These are phyloP conservation scores for Hesperophylax magnus DNA, from an alignment of 1,140 invertebrate species.

Conservation along the genomic window DNA sequence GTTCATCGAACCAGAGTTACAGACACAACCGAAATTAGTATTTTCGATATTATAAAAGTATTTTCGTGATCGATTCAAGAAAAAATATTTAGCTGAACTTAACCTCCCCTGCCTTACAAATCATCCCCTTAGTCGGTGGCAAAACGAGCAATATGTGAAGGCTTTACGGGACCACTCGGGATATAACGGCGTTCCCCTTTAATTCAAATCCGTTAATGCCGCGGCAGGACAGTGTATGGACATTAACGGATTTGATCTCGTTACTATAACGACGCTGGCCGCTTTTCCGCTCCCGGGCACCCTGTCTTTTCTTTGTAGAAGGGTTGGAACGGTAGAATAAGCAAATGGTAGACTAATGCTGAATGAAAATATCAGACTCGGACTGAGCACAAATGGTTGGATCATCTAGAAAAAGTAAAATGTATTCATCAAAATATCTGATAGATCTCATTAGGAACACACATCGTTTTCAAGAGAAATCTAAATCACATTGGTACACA, in stretches of 20 bases:
- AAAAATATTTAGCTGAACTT: neutral
- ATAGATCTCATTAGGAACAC: no score
- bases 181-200: slow-evolving; percentile 50
- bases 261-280: slow-evolving; percentile 46
- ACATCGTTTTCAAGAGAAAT: no score
- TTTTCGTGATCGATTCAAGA: neutral
- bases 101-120: slow-evolving; percentile 19
- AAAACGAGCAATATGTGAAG: slow-evolving; percentile 42
- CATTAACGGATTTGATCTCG: slow-evolving; percentile 58
- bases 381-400: no score
- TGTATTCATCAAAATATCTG: no score
- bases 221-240: slow-evolving; percentile 51
- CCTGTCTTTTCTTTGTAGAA: slow-evolving; percentile 42
- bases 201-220: slow-evolving; percentile 59
- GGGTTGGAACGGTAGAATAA: slow-evolving; percentile 19
- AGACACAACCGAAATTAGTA: no score
- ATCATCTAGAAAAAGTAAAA: no score
- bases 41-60: no score
- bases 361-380: neutral
- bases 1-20: no score
- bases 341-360: slow-evolving; percentile 13
- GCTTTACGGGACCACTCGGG: slow-evolving; percentile 41
- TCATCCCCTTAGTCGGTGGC: slow-evolving; percentile 3
- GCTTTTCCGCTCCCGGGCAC: slow-evolving; percentile 24
- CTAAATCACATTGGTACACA: no score